phyloP scores from a whole-genome alignment of 2,113 vertebrate genomes.

The Melanerpes formicivorus region DNA sequence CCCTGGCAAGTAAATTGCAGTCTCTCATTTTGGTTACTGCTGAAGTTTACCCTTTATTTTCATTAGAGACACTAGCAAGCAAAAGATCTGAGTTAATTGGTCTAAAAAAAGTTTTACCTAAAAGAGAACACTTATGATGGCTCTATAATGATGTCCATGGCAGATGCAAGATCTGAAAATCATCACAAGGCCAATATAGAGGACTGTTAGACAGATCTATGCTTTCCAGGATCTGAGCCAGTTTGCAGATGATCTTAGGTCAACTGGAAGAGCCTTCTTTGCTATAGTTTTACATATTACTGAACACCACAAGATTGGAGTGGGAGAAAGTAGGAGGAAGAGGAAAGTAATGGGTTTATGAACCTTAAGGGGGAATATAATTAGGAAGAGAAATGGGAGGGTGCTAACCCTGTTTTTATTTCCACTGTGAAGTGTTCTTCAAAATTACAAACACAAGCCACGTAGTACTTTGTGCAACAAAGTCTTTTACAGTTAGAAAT shows the following conservation, averaged over 20 bases:
- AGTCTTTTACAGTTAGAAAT: neutral
- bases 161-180: neutral
- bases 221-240: neutral
- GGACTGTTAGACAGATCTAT: neutral
- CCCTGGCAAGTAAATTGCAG: neutral
- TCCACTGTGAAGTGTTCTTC: neutral
- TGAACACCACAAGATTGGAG: neutral
- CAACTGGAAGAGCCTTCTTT: neutral
- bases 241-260: neutral
- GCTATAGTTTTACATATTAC: neutral
- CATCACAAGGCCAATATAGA: neutral
- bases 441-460: neutral
- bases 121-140: neutral
- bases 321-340: neutral
- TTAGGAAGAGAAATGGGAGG: neutral
- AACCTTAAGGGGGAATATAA: neutral
- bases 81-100: neutral
- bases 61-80: neutral
- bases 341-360: neutral
- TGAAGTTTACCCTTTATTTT: neutral
- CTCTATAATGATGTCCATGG: accelerated
- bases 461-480: neutral
- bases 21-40: neutral
- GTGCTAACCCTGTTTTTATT: neutral
- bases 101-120: neutral